Conservation (phyloP, 23 tunicate species). For the Oikopleura albicans region DNA sequence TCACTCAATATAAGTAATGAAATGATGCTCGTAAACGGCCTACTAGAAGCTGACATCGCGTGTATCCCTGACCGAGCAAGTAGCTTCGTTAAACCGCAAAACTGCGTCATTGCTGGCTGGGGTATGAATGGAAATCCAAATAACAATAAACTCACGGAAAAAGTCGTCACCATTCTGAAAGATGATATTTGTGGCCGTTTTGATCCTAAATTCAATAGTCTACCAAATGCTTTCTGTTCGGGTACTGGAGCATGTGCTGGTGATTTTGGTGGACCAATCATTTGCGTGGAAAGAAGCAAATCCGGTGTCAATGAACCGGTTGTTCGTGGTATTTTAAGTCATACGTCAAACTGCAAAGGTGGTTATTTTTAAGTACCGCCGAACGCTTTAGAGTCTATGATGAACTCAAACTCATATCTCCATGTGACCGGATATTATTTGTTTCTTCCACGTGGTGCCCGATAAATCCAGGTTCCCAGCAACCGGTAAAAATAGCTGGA, state of each 20-base stretch:
- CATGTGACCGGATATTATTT: too few species aligned
- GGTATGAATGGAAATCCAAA: not conserved
- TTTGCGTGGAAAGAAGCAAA: not conserved
- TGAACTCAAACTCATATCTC: too few species aligned
- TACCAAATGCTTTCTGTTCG: not conserved
- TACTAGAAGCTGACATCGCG: not conserved
- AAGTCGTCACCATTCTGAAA: not conserved
- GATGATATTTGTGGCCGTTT: constrained; percentile 3
- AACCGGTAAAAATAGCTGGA: too few species aligned
- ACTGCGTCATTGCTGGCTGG: constrained; percentile 16
- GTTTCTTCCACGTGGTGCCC: too few species aligned
- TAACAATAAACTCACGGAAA: not conserved
- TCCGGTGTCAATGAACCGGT: not conserved
- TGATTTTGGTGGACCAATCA: constrained; percentile 14
- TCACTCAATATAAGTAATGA: not conserved
- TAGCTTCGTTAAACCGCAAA: not conserved
- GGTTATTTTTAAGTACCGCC: too few species aligned
- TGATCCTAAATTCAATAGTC: not conserved
- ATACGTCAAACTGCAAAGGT: not conserved
- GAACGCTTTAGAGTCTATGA: too few species aligned
- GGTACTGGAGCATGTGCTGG: not conserved
- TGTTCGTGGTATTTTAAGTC: not conserved
- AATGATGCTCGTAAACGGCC: not conserved
- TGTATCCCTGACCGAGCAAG: not conserved
- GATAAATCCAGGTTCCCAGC: too few species aligned